Percentiles rank a stretch among this genome's conserved stretches.
Conservation (phyloP, 2,888 invertebrate species). For the Xestia xanthographa region DNA sequence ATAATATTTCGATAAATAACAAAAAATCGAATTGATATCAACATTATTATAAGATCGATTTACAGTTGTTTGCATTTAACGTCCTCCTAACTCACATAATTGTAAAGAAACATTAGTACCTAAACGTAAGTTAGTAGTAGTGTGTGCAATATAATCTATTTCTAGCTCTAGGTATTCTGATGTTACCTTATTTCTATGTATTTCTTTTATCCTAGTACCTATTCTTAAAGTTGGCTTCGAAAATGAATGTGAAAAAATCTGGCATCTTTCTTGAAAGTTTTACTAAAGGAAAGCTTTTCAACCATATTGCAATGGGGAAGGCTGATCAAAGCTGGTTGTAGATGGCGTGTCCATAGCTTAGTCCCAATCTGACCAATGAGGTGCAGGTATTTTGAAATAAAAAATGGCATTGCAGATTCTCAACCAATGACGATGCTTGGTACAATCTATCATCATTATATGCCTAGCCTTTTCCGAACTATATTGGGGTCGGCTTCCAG, state of each 20-base stretch:
- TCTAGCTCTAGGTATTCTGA: slow-evolving; percentile 47
- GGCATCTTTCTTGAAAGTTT: not conserved
- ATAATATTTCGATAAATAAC: not conserved
- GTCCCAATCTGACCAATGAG: too few relatives aligned
- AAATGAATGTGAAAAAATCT: not conserved
- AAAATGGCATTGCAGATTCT: too few relatives aligned
- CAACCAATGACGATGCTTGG: too few relatives aligned
- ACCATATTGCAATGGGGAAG: not conserved
- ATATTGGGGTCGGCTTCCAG: too few relatives aligned
- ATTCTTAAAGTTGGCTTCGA: not conserved
- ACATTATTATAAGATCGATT: slow-evolving; percentile 5
- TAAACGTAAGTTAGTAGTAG: slow-evolving; percentile 40
- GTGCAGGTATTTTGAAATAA: too few relatives aligned
- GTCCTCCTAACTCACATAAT: not conserved
- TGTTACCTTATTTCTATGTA: slow-evolving; percentile 9
- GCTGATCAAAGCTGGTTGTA: too few relatives aligned
- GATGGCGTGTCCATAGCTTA: too few relatives aligned
- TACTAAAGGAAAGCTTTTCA: not conserved
- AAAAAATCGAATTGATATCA: slow-evolving; percentile 5
- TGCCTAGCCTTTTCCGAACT: too few relatives aligned
- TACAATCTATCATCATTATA: too few relatives aligned
- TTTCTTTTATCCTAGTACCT: not conserved
- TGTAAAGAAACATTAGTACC: slow-evolving; percentile 28
- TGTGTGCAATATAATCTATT: slow-evolving; percentile 58
- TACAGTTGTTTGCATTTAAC: slow-evolving; percentile 3